Evolutionary conservation across 2,888 invertebrate species (phyloP).

Genomic region (Exocentrus adspersus): DNA sequence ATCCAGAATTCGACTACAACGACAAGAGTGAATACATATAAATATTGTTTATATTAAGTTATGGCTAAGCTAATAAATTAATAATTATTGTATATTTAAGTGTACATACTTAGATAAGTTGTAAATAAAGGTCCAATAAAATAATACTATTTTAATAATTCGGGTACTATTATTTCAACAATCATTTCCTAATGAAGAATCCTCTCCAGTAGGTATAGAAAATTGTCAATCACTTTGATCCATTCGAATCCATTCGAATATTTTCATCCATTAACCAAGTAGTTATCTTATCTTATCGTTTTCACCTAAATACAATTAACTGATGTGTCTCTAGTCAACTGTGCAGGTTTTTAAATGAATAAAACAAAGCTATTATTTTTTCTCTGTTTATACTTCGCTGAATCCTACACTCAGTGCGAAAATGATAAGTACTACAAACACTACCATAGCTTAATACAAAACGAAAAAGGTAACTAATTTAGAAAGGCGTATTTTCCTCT

Average conservation of each 20-base stretch:
- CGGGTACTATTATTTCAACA: no score
- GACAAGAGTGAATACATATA: no score
- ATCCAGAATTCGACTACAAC: conserved; percentile 68
- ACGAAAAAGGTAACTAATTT: conserved; percentile 8
- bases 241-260: no score
- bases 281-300: no score
- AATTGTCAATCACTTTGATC: not conserved
- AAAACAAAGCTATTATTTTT: not conserved
- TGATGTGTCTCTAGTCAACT: no score
- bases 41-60: not conserved
- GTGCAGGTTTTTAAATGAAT: not conserved
- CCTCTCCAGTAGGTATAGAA: not conserved
- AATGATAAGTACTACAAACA: conserved; percentile 7
- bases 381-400: not conserved
- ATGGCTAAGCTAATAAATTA: not conserved
- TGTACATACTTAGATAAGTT: no score
- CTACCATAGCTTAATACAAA: conserved; percentile 3
- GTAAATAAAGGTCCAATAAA: conserved; percentile 15
- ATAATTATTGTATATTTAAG: conserved; percentile 7
- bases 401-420: conserved; percentile 6
- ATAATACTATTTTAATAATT: conserved; percentile 1
- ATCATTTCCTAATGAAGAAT: no score
- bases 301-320: no score
- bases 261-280: no score
- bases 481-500: not conserved